Conservation (phyloP, 1,140 invertebrate genomes). For the silkworm (Bombyx mori) region DNA sequence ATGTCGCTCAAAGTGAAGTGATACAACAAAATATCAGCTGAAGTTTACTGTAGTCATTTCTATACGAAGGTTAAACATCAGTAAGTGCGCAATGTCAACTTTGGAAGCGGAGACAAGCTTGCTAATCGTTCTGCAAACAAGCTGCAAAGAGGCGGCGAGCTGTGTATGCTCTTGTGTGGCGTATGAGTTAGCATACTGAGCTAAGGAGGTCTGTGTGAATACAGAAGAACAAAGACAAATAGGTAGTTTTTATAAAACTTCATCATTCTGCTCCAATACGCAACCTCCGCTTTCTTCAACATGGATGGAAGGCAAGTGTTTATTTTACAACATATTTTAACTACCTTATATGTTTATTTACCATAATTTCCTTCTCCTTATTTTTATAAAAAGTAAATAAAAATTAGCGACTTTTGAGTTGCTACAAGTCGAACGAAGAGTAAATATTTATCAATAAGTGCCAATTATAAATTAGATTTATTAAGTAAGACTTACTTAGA, state of each 20-base stretch:
- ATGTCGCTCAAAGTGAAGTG: constrained; percentile 28
- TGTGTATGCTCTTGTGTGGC: constrained; percentile 41
- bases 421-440: too few relatives aligned
- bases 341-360: too few relatives aligned
- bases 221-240: constrained; percentile 34
- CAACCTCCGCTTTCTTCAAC: constrained; percentile 17
- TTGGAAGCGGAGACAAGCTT: constrained; percentile 48
- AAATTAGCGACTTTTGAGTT: too few relatives aligned
- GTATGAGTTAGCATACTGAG: constrained; percentile 44
- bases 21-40: constrained; percentile 24
- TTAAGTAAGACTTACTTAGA: too few relatives aligned
- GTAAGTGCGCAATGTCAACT: constrained; percentile 62
- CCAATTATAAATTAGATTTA: too few relatives aligned
- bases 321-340: background rate
- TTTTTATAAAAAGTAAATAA: too few relatives aligned
- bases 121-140: constrained; percentile 64
- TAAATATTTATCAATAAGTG: too few relatives aligned
- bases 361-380: too few relatives aligned
- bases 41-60: constrained; percentile 47
- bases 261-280: constrained; percentile 17
- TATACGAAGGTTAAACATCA: constrained; percentile 51
- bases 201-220: constrained; percentile 29
- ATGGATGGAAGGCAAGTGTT: constrained; percentile 54
- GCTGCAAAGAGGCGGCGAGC: constrained; percentile 39
- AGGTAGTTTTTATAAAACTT: constrained; percentile 19